A percentile compares a stretch with the other conserved stretches of the same genome.
phyloP scores from a whole-genome alignment of 1,140 invertebrate species.

The Hyphantria cunea region DNA sequence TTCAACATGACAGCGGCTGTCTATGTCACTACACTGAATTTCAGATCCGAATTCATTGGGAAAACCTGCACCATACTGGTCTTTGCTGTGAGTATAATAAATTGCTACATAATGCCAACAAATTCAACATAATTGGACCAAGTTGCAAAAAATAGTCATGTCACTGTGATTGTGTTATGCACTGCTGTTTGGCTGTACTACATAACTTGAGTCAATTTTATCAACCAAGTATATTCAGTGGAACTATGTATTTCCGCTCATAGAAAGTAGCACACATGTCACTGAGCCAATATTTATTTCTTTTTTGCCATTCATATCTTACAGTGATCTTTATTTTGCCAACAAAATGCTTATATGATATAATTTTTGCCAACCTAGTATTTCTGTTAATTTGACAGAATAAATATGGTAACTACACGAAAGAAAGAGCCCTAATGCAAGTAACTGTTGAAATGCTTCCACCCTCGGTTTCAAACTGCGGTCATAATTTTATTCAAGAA shows the following conservation, averaged over 20 bases:
- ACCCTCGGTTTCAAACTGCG: conserved; percentile 44
- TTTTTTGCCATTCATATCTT: too few species aligned
- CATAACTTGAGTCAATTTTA: too few species aligned
- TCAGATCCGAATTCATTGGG: conserved; percentile 34
- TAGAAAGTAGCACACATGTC: too few species aligned
- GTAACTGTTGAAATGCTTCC: conserved; percentile 51
- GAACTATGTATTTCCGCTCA: too few species aligned
- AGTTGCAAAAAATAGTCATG: too few species aligned
- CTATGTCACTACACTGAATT: conserved; percentile 19
- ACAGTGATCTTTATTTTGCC: too few species aligned
- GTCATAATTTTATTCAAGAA: conserved; percentile 42
- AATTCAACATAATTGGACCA: too few species aligned
- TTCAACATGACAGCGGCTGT: conserved; percentile 57
- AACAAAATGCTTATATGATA: too few species aligned
- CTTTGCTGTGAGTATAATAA: conserved; percentile 48
- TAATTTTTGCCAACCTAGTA: background rate
- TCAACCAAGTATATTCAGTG: too few species aligned
- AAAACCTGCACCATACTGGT: conserved; percentile 58
- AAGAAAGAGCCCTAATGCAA: conserved; percentile 48
- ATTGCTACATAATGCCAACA: background rate
- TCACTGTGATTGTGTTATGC: too few species aligned
- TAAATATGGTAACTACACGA: conserved; percentile 37
- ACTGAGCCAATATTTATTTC: too few species aligned
- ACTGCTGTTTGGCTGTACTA: too few species aligned
- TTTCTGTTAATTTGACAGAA: conserved; percentile 35